Conservation (phyloP, 2,888 invertebrate genomes). For the Embidobia sp. region DNA sequence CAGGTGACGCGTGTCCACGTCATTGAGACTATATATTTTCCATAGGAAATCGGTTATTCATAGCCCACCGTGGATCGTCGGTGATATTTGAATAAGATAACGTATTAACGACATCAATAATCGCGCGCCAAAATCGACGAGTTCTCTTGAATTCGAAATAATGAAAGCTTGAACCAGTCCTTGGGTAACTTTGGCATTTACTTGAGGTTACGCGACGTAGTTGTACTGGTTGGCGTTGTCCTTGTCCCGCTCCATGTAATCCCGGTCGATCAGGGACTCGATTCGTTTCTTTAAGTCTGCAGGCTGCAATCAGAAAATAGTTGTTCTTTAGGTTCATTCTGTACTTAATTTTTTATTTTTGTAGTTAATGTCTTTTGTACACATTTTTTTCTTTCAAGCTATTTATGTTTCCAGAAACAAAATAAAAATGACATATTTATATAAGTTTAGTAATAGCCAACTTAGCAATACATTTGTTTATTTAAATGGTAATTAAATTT, state of each 20-base stretch:
- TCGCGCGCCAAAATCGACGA: slow-evolving; percentile 55
- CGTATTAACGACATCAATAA: slow-evolving; percentile 44
- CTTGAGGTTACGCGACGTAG: slow-evolving; percentile 94
- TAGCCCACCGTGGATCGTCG: slow-evolving; percentile 36
- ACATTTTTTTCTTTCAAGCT: too few relatives aligned
- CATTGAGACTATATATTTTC: slow-evolving; percentile 56
- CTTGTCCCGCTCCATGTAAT: slow-evolving; percentile 99
- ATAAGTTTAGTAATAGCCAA: too few relatives aligned
- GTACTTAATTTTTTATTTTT: too few relatives aligned
- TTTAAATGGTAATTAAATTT: too few relatives aligned
- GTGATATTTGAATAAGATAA: slow-evolving; percentile 53
- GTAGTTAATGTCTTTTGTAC: too few relatives aligned
- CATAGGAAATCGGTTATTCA: slow-evolving; percentile 59
- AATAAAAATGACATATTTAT: too few relatives aligned
- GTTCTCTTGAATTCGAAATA: slow-evolving; percentile 42
- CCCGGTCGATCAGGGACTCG: slow-evolving; percentile 98
- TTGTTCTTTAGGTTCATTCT: too few relatives aligned
- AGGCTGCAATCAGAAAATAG: slow-evolving; percentile 86
- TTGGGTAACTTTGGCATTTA: slow-evolving; percentile 76
- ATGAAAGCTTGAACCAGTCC: slow-evolving; percentile 64
- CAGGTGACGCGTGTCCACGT: slow-evolving; percentile 46
- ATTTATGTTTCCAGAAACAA: too few relatives aligned
- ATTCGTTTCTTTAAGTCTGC: slow-evolving; percentile 99
- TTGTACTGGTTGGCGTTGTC: slow-evolving; percentile 99
- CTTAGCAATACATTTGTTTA: too few relatives aligned